phyloP scores from a whole-genome alignment of 2,113 vertebrate species.

The Callopanchax toddi region DNA sequence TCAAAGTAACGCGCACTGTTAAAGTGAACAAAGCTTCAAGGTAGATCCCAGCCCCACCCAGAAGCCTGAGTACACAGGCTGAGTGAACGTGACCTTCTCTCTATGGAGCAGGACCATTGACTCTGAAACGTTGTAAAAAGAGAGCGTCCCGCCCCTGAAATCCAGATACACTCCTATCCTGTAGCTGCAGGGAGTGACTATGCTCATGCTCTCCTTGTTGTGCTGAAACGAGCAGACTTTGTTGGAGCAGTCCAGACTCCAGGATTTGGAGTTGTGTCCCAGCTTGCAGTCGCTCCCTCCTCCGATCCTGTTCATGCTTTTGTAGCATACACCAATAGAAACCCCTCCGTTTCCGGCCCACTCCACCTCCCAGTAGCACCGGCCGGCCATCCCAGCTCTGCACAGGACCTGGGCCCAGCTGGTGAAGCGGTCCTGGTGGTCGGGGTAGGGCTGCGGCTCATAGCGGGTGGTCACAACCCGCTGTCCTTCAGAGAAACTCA shows the following conservation, averaged over 20 bases:
- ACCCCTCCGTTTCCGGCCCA: slow-evolving; percentile 72
- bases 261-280: slow-evolving; percentile 83
- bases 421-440: slow-evolving; percentile 73
- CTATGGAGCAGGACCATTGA: slow-evolving; percentile 76
- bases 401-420: slow-evolving; percentile 81
- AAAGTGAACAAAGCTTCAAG: slow-evolving; percentile 63
- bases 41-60: slow-evolving; percentile 81
- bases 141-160: slow-evolving; percentile 73
- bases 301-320: slow-evolving; percentile 75
- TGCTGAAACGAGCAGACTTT: slow-evolving; percentile 81
- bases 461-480: slow-evolving; percentile 50
- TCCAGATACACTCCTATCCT: slow-evolving; percentile 81
- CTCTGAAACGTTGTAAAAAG: slow-evolving; percentile 79
- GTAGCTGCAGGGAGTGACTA: slow-evolving; percentile 54
- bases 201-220: slow-evolving; percentile 70
- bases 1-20: too few relatives aligned
- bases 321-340: slow-evolving; percentile 80
- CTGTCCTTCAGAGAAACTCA: slow-evolving; percentile 58
- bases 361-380: slow-evolving; percentile 84
- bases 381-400: slow-evolving; percentile 79
- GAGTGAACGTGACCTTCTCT: slow-evolving; percentile 76
- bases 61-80: slow-evolving; percentile 81
- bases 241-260: slow-evolving; percentile 78
- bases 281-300: slow-evolving; percentile 80
- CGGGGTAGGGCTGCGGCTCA: slow-evolving; percentile 57